A percentile compares a stretch with the other conserved stretches of the same genome.
phyloP scores from a whole-genome alignment of 2,888 invertebrate genomes.

The Lasioglossum vierecki region DNA sequence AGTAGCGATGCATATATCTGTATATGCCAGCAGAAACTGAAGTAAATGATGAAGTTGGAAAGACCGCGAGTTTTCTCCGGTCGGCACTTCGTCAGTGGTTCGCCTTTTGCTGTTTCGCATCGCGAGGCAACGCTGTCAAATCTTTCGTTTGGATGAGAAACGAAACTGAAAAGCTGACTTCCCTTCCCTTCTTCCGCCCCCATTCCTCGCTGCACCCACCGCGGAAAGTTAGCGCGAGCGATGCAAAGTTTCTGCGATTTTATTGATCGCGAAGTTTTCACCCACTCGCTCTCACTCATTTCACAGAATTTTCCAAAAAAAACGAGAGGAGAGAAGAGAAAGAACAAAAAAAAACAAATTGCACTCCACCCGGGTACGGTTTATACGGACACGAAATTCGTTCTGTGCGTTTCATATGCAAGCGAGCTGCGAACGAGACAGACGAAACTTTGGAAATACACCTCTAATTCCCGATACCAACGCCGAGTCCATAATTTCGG shows the following conservation, averaged over 20 bases:
- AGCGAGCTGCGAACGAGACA: conserved; percentile 21
- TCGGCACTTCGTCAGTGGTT: conserved; percentile 42
- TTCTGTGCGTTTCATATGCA: conserved; percentile 24
- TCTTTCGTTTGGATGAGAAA: conserved; percentile 59
- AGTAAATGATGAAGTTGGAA: conserved; percentile 67
- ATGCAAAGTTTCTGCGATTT: conserved; percentile 65
- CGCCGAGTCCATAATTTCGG: conserved; percentile 22
- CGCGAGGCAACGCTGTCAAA: conserved; percentile 67
- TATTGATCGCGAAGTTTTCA: conserved; percentile 68
- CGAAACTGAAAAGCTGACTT: conserved; percentile 40
- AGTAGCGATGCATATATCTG: conserved; percentile 10
- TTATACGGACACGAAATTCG: conserved; percentile 42
- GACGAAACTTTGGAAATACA: conserved; percentile 20
- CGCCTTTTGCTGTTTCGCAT: conserved; percentile 59
- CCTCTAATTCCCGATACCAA: conserved; percentile 34
- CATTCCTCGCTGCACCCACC: neutral
- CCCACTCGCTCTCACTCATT: conserved; percentile 32
- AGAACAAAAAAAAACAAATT: conserved; percentile 27
- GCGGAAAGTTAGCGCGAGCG: conserved; percentile 61
- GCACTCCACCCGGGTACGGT: conserved; percentile 13
- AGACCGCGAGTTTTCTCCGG: conserved; percentile 60
- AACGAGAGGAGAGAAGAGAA: neutral
- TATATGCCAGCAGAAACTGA: conserved; percentile 53
- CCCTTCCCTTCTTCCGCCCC: neutral
- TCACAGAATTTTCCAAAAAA: conserved; percentile 47